Evolutionary conservation across 2,888 invertebrate genomes (phyloP).

Genomic region (Lomographa bimaculata): DNA sequence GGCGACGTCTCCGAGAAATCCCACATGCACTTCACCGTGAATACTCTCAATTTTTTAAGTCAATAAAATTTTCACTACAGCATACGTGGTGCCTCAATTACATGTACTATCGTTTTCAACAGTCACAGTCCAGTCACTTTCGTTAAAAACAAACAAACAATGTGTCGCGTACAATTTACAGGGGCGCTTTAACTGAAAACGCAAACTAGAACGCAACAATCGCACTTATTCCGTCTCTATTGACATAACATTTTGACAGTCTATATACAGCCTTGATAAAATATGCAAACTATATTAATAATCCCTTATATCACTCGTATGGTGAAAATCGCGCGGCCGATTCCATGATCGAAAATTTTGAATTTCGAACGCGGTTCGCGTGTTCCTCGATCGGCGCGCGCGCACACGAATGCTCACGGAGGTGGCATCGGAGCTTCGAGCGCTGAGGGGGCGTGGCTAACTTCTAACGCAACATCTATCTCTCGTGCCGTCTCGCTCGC

Average conservation of each 20-base stretch:
- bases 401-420: slow-evolving; percentile 79
- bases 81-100: slow-evolving; percentile 56
- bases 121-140: slow-evolving; percentile 76
- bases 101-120: slow-evolving; percentile 65
- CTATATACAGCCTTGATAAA: slow-evolving; percentile 23
- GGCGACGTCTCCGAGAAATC: slow-evolving; percentile 52
- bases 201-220: slow-evolving; percentile 61
- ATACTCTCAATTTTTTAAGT: slow-evolving; percentile 49
- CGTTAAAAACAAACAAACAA: slow-evolving; percentile 60
- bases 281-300: slow-evolving; percentile 30
- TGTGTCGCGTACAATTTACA: slow-evolving; percentile 56
- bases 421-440: slow-evolving; percentile 70
- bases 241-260: slow-evolving; percentile 44
- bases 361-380: slow-evolving; percentile 56
- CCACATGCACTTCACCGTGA: slow-evolving; percentile 72
- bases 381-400: slow-evolving; percentile 71
- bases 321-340: slow-evolving; percentile 57
- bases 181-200: slow-evolving; percentile 62
- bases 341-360: slow-evolving; percentile 55
- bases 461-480: slow-evolving; percentile 79
- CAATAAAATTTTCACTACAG: slow-evolving; percentile 52
- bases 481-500: slow-evolving; percentile 54
- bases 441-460: slow-evolving; percentile 69
- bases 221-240: slow-evolving; percentile 48
- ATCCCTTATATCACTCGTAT: slow-evolving; percentile 45